phyloP scores from a whole-genome alignment of 2,797 vertebrate genomes.

The Phoeniculus purpureus region DNA sequence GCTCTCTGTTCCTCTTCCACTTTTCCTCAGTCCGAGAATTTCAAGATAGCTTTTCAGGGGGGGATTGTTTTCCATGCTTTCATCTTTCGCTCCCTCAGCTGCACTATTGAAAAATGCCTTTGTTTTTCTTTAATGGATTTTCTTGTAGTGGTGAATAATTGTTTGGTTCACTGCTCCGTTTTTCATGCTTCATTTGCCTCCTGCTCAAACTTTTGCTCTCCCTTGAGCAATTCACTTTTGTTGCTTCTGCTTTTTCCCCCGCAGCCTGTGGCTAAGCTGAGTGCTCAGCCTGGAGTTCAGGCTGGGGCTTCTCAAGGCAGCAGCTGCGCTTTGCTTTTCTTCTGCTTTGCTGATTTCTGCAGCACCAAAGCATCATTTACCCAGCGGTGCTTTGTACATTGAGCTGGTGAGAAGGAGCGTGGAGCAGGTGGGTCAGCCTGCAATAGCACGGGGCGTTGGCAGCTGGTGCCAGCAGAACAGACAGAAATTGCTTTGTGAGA shows the following conservation, averaged over 20 bases:
- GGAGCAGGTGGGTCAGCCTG: conserved; percentile 26
- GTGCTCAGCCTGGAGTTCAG: conserved; percentile 41
- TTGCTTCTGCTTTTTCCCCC: conserved; percentile 22
- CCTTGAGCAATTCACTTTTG: conserved; percentile 46
- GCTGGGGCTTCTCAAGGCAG: conserved; percentile 27
- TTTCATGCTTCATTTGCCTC: conserved; percentile 62
- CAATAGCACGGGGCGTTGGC: not conserved
- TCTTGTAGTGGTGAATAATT: conserved; percentile 46
- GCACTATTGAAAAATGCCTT: not conserved
- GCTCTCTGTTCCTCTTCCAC: not conserved
- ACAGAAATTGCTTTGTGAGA: not conserved
- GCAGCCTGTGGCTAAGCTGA: conserved; percentile 26
- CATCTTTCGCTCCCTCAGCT: conserved; percentile 63
- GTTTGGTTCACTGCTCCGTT: conserved; percentile 50
- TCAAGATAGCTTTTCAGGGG: conserved; percentile 32
- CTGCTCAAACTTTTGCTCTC: conserved; percentile 49
- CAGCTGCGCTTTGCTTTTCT: conserved; percentile 56
- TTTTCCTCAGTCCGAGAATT: conserved; percentile 24
- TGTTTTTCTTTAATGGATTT: conserved; percentile 66
- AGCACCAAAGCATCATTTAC: conserved; percentile 28
- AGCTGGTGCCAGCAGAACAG: not conserved
- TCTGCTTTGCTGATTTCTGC: conserved; percentile 53
- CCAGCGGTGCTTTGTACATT: not conserved
- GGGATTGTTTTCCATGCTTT: conserved; percentile 38
- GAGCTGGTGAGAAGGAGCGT: not conserved